phyloP scores from a whole-genome alignment of 2,797 vertebrate genomes.

The Cirrhinus molitorella region DNA sequence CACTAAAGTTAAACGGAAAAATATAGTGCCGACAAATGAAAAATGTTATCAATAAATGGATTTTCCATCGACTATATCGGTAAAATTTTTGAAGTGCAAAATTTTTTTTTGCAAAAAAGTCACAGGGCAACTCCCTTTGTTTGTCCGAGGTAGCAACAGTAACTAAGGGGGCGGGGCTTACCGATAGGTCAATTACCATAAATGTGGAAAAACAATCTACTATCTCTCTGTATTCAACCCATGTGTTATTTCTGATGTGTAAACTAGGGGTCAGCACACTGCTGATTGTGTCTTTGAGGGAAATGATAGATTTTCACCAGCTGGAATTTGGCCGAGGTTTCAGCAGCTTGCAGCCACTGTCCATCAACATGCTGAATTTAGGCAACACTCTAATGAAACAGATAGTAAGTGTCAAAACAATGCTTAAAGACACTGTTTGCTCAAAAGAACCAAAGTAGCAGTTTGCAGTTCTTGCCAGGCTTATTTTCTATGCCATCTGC shows the following conservation, averaged over 20 bases:
- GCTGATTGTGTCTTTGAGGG: constrained; percentile 84
- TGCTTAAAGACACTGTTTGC: not conserved
- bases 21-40: too few relatives aligned
- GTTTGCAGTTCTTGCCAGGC: not conserved
- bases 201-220: not conserved
- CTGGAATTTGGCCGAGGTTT: constrained; percentile 91
- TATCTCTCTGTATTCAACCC: not conserved
- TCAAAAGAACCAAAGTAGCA: not conserved
- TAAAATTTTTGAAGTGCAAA: too few relatives aligned
- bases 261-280: constrained; percentile 82
- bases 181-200: too few relatives aligned
- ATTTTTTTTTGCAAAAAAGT: too few relatives aligned
- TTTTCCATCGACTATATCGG: too few relatives aligned
- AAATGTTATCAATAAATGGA: too few relatives aligned
- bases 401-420: constrained; percentile 80
- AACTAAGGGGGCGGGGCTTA: too few relatives aligned
- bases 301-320: constrained; percentile 78
- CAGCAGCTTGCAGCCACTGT: constrained; percentile 80
- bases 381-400: constrained; percentile 79
- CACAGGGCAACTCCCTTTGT: too few relatives aligned
- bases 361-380: constrained; percentile 80
- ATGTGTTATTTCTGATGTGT: constrained; percentile 15
- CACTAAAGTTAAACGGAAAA: too few relatives aligned
- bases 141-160: too few relatives aligned
- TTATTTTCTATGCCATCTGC: not conserved